Percentiles rank a stretch among this genome's conserved stretches.
Evolutionary conservation across 2,797 vertebrate genomes (phyloP).

Genomic region (Aeoliscus strigatus): DNA sequence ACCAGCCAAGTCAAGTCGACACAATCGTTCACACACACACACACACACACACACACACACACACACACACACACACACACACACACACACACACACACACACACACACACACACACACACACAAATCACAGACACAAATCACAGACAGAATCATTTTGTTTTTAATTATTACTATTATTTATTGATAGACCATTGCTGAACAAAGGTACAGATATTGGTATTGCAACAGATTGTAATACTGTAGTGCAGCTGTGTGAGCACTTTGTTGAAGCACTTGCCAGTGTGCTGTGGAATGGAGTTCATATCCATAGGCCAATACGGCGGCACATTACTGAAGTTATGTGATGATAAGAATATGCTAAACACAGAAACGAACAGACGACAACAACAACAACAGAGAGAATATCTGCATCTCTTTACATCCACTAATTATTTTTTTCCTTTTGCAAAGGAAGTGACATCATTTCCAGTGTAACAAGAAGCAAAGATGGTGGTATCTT

Average conservation of each 20-base stretch:
- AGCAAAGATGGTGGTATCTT: slow-evolving; percentile 17
- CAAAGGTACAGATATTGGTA: slow-evolving; percentile 70
- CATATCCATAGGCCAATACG: slow-evolving; percentile 34
- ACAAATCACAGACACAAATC: neutral
- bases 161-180: slow-evolving; percentile 58
- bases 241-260: slow-evolving; percentile 62
- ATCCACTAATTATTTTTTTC: slow-evolving; percentile 6
- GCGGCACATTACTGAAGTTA: slow-evolving; percentile 47
- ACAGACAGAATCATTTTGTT: slow-evolving; percentile 14
- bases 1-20: too few relatives aligned
- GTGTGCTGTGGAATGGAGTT: slow-evolving; percentile 45
- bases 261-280: slow-evolving; percentile 59
- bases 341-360: slow-evolving; percentile 25
- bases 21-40: too few relatives aligned
- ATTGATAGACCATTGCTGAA: slow-evolving; percentile 65
- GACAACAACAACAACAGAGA: slow-evolving; percentile 29
- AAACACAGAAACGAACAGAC: slow-evolving; percentile 51
- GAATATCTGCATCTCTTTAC: slow-evolving; percentile 27
- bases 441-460: slow-evolving; percentile 41
- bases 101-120: neutral
- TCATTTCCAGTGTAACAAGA: slow-evolving; percentile 29
- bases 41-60: too few relatives aligned
- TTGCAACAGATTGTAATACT: slow-evolving; percentile 60
- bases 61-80: too few relatives aligned
- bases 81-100: too few relatives aligned